Percentiles rank a stretch among this genome's conserved stretches.
phyloP scores from a whole-genome alignment of 2,888 invertebrate genomes.

The Watsonalla cultraria region DNA sequence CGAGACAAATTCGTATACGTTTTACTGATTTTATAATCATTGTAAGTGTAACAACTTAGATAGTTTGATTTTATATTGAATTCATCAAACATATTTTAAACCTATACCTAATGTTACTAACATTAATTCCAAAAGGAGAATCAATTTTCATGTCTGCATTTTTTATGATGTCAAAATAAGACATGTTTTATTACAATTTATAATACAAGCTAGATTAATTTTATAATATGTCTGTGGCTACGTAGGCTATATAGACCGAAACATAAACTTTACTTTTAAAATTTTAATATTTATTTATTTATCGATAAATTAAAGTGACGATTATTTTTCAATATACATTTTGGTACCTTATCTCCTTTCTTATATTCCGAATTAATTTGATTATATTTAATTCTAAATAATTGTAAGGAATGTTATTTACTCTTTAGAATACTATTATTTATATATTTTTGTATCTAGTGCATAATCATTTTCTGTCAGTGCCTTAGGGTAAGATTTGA shows the following conservation, averaged over 20 bases:
- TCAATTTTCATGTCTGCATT: not conserved
- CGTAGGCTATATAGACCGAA: not conserved
- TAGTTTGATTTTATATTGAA: constrained; percentile 10
- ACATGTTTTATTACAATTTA: not conserved
- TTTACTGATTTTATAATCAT: constrained; percentile 12
- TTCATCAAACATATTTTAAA: not conserved
- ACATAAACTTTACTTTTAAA: not conserved
- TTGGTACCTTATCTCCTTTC: constrained; percentile 15
- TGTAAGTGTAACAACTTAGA: constrained; percentile 15
- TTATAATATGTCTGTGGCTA: not conserved
- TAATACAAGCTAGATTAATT: not conserved
- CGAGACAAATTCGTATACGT: not conserved
- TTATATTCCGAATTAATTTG: constrained; percentile 48
- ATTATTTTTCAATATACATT: constrained; percentile 1
- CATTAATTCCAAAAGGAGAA: not conserved
- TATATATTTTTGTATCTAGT: constrained; percentile 57
- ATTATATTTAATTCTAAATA: constrained; percentile 41
- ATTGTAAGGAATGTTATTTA: constrained; percentile 71
- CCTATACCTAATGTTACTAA: not conserved
- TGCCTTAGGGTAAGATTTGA: constrained; percentile 71
- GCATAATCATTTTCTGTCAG: constrained; percentile 68
- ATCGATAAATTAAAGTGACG: constrained; percentile 7
- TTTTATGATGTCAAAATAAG: not conserved
- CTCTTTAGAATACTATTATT: constrained; percentile 64
- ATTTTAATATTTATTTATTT: constrained; percentile 9